Conservation (phyloP, 1,140 invertebrate genomes). For the Lucilia sericata region DNA sequence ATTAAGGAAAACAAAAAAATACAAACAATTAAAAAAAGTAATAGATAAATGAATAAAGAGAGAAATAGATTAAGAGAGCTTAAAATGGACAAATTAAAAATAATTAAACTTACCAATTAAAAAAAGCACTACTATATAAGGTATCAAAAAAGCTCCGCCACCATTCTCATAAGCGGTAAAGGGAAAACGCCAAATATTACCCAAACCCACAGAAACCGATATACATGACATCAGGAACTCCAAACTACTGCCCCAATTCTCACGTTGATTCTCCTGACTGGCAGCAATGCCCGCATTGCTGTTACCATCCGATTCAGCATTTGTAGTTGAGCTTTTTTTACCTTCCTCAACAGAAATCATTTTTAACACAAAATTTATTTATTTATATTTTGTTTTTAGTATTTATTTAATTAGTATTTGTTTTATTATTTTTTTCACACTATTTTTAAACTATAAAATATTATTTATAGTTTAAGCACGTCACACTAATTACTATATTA, state of each 20-base stretch:
- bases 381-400: neutral
- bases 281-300: constrained; percentile 16
- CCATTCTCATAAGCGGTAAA: constrained; percentile 88
- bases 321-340: neutral
- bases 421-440: neutral
- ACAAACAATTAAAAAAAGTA: too few relatives aligned
- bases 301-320: neutral
- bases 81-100: neutral
- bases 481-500: constrained; percentile 27
- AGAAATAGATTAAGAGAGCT: neutral
- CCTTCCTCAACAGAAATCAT: constrained; percentile 29
- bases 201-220: constrained; percentile 88
- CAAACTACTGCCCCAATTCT: constrained; percentile 84
- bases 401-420: neutral
- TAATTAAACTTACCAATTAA: constrained; percentile 75
- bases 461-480: neutral
- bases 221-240: constrained; percentile 93
- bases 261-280: constrained; percentile 67
- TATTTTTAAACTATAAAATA: constrained; percentile 12
- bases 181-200: constrained; percentile 78
- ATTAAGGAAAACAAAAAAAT: too few relatives aligned
- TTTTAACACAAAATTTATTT: neutral
- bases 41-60: neutral
- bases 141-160: constrained; percentile 79
- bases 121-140: constrained; percentile 85